Evolutionary conservation across 2,797 vertebrate genomes (phyloP), one percentile per base, ranked within the genome.

Genomic region (Poliocrania exsul): DNA sequence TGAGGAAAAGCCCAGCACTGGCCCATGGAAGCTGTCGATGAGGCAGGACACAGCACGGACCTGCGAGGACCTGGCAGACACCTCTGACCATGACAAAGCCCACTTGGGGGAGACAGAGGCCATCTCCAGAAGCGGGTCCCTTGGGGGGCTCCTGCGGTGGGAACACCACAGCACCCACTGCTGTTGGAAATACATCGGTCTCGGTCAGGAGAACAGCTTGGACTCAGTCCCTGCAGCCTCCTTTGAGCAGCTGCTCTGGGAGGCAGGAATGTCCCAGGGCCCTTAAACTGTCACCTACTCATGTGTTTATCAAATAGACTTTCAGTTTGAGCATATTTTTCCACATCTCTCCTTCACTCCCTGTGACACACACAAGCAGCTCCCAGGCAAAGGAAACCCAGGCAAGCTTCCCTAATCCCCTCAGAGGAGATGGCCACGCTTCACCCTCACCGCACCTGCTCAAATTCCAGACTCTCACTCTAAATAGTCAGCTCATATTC

Each of bases 171-270:
- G 14, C 54, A 40, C 47, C 28, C 24, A 2, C 13, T 10, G 18
- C 57, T 81, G 70, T 25, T 46, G 20, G 6, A 17, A 40, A 46
- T 20, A 35, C 46, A 47, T 11, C 31, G 12, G 0, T 16, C 35
- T 21, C 21, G 5, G 31, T 0, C 21, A 10, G 0, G 1, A 25
- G 28, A 66, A 25, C 8, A 3, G 37, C 50, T 61, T 31, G 5
- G 31, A 5, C 19, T 25, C 16, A 2, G 10, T 13, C 44, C 50
- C 37, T 10, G 1, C 75, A 61, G 11, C 37, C 67, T 44, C 10
- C 54, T 46, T 40, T 18, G 28, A 64, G 44, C 73, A n/a, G 9
- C 50, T 16, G 56, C 65, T 78, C 60, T 20, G 33, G 46, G 37
- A 57, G 33, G 13, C 38, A 54, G 70, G 31, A 74, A 12, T 4